Conservation (phyloP, 2,113 vertebrate species). For the Illadopsis cleaveri region DNA sequence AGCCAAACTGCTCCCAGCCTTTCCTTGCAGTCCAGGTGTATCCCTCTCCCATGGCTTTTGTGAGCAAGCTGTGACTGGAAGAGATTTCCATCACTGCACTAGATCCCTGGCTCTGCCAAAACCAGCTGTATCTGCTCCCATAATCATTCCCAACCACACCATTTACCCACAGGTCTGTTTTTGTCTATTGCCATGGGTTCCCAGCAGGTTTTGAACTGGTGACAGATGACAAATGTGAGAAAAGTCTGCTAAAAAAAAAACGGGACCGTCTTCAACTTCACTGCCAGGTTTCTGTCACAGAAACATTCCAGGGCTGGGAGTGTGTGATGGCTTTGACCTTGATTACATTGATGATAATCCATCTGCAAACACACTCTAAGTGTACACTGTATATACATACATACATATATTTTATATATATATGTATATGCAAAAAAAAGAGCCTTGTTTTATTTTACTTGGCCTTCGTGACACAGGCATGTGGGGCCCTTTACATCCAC, state of each 20-base stretch:
- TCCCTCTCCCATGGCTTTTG: background rate
- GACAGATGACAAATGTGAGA: background rate
- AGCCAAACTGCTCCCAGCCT: background rate
- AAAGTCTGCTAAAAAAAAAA: background rate
- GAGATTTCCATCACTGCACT: background rate
- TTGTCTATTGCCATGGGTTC: background rate
- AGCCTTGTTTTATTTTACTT: background rate
- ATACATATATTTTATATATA: background rate
- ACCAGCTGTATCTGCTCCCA: background rate
- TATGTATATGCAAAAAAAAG: background rate
- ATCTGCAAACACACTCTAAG: background rate
- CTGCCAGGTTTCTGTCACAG: background rate
- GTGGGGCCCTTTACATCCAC: background rate
- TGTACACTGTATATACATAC: background rate
- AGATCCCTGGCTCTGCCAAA: background rate
- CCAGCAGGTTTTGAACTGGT: background rate
- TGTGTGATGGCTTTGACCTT: background rate
- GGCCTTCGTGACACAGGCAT: background rate
- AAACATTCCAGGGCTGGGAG: slow-evolving; percentile 20
- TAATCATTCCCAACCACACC: background rate
- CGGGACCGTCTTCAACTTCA: fast-evolving
- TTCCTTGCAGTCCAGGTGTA: background rate
- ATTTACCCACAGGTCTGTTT: background rate
- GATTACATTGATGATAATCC: background rate
- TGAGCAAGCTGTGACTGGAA: background rate